A percentile compares a stretch with the other conserved stretches of the same genome.
Conservation (phyloP, 1,140 invertebrate genomes). For the Riptortus pedestris region DNA sequence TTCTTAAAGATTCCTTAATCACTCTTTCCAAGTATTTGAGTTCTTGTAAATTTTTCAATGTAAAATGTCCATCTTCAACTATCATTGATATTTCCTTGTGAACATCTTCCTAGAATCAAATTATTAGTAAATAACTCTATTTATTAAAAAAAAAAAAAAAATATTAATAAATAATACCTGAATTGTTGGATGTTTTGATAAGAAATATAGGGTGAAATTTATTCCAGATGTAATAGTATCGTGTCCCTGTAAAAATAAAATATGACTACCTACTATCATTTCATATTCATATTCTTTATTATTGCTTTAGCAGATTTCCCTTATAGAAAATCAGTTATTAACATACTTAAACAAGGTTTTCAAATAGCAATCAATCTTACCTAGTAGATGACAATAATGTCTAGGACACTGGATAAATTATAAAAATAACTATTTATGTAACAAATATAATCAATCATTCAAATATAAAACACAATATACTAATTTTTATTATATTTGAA, state of each 20-base stretch:
- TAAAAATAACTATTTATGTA: too few relatives aligned
- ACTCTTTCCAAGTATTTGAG: not conserved
- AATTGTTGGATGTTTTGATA: not conserved
- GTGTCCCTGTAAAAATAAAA: not conserved
- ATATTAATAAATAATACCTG: not conserved
- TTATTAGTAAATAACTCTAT: not conserved
- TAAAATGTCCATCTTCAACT: not conserved
- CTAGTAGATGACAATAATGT: too few relatives aligned
- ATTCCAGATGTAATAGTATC: constrained; percentile 4
- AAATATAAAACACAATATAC: too few relatives aligned
- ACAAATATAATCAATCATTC: too few relatives aligned
- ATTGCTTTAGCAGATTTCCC: not conserved
- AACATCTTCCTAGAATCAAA: not conserved
- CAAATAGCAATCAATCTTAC: too few relatives aligned
- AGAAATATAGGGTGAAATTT: not conserved
- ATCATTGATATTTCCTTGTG: not conserved
- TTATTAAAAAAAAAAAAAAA: not conserved
- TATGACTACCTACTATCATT: not conserved
- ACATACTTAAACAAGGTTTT: too few relatives aligned
- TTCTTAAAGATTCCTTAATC: not conserved
- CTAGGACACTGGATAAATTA: too few relatives aligned
- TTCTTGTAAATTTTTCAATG: constrained; percentile 3
- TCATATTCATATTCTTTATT: not conserved
- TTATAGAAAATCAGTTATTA: not conserved
- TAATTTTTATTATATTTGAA: too few relatives aligned